These are phyloP conservation scores for Mylabris phalerata DNA, from an alignment of 1,140 invertebrate genomes.

Conservation along the genomic window DNA sequence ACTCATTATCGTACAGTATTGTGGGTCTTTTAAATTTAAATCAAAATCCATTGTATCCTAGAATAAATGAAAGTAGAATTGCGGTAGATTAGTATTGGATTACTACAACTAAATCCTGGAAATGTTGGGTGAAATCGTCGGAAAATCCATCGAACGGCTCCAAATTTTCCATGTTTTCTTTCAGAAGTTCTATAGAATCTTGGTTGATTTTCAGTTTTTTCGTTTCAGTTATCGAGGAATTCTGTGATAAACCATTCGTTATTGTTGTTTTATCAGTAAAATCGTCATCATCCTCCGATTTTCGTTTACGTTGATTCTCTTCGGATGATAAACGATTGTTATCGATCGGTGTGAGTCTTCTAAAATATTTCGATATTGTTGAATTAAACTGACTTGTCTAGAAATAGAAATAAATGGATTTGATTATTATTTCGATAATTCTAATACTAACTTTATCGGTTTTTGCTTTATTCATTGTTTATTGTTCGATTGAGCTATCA, in stretches of 20 bases:
- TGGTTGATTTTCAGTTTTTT: background rate
- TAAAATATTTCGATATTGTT: slow-evolving; percentile 10
- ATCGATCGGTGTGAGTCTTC: background rate
- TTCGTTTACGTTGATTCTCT: too few species aligned
- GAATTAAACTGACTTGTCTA: background rate
- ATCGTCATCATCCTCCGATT: too few species aligned
- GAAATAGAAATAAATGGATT: too few species aligned
- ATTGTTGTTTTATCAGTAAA: too few species aligned
- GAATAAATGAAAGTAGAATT: slow-evolving; percentile 11
- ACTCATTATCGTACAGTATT: slow-evolving; percentile 44
- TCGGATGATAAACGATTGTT: too few species aligned
- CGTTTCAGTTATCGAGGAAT: background rate
- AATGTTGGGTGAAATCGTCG: slow-evolving; percentile 29
- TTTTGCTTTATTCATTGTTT: slow-evolving; percentile 5
- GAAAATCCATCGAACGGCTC: slow-evolving; percentile 33
- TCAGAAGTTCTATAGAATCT: background rate
- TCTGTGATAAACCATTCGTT: too few species aligned
- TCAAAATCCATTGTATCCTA: slow-evolving; percentile 14
- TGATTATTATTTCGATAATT: too few species aligned
- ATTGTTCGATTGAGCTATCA: too few species aligned
- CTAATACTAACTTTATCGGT: background rate
- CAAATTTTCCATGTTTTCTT: slow-evolving; percentile 3
- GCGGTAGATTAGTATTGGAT: too few species aligned
- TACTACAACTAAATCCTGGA: slow-evolving; percentile 1
- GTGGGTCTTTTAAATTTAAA: slow-evolving; percentile 43